These are phyloP conservation scores for Bujurquina vittata DNA, from an alignment of 2,113 vertebrate species.

Conservation along the genomic window DNA sequence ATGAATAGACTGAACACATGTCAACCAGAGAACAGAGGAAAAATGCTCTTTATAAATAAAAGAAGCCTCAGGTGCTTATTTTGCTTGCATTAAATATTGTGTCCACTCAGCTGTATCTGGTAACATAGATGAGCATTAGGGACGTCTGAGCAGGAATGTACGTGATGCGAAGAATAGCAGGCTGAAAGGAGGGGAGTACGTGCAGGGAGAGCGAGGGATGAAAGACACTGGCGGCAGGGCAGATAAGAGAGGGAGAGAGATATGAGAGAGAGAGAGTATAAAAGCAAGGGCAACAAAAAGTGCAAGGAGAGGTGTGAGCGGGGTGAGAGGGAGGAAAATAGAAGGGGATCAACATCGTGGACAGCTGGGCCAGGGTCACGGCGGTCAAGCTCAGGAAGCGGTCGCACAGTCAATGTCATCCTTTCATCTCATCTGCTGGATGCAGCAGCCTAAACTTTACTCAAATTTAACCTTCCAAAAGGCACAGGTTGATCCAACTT, in stretches of 20 bases:
- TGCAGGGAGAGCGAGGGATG: slow-evolving; percentile 37
- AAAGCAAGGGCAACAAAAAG: slow-evolving; percentile 64
- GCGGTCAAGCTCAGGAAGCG: slow-evolving; percentile 67
- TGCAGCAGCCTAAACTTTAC: slow-evolving; percentile 52
- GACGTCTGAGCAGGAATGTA: slow-evolving; percentile 24
- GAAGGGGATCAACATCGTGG: slow-evolving; percentile 46
- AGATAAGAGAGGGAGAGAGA: slow-evolving; percentile 23
- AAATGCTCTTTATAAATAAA: slow-evolving; percentile 39
- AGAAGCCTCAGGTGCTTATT: slow-evolving; percentile 39
- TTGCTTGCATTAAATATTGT: slow-evolving; percentile 22
- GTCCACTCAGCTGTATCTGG: slow-evolving; percentile 40
- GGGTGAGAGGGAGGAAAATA: slow-evolving; percentile 28
- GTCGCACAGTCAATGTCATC: slow-evolving; percentile 63
- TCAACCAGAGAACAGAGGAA: slow-evolving; percentile 26
- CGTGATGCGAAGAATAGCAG: neutral
- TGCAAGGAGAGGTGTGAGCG: slow-evolving; percentile 37
- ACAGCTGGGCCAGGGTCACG: slow-evolving; percentile 67
- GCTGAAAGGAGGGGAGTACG: neutral
- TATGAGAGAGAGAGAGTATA: slow-evolving; percentile 22
- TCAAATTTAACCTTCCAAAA: slow-evolving; percentile 66
- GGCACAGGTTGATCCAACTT: slow-evolving; percentile 53
- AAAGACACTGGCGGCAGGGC: slow-evolving; percentile 34
- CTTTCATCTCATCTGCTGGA: slow-evolving; percentile 67
- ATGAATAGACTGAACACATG: slow-evolving; percentile 13
- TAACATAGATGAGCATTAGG: slow-evolving; percentile 40